Percentiles rank a stretch among this genome's conserved stretches.
These are phyloP conservation scores for Elgaria multicarinata DNA, from an alignment of 2,113 vertebrate genomes.

Conservation along the genomic window DNA sequence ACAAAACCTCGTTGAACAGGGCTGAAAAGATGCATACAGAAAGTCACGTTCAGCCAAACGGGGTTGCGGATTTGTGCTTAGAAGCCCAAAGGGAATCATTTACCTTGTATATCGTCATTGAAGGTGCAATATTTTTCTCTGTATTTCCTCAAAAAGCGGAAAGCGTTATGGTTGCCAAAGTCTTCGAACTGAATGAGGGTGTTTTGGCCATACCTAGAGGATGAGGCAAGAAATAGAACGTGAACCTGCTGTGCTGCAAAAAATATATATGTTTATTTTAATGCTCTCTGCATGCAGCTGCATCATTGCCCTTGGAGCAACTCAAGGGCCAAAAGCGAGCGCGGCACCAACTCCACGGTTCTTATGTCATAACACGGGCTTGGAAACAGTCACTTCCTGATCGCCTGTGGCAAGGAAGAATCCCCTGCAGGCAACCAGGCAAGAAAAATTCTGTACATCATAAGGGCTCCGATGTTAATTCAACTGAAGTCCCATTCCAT, in stretches of 20 bases:
- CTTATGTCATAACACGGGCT: too few species aligned
- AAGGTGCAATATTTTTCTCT: constrained; percentile 96
- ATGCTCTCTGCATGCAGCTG: neutral
- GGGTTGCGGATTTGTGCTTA: accelerated
- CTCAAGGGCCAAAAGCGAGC: neutral
- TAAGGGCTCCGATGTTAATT: neutral
- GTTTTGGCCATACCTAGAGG: constrained; percentile 86
- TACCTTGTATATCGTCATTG: constrained; percentile 98
- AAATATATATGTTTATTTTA: neutral
- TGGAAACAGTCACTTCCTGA: neutral
- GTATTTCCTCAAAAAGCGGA: constrained; percentile 93
- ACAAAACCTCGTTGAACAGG: neutral
- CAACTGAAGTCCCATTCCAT: too few species aligned
- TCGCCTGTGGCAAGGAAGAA: neutral
- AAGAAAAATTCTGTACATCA: neutral
- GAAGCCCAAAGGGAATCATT: neutral
- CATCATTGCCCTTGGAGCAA: neutral
- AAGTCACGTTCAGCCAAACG: neutral
- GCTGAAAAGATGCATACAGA: accelerated
- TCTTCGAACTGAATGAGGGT: constrained; percentile 98
- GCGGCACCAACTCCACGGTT: neutral
- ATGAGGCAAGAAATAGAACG: neutral
- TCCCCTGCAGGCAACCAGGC: neutral
- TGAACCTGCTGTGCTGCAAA: neutral
- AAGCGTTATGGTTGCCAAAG: constrained; percentile 98